Conservation (phyloP, 2,113 vertebrate species). For the Anolis carolinensis region DNA sequence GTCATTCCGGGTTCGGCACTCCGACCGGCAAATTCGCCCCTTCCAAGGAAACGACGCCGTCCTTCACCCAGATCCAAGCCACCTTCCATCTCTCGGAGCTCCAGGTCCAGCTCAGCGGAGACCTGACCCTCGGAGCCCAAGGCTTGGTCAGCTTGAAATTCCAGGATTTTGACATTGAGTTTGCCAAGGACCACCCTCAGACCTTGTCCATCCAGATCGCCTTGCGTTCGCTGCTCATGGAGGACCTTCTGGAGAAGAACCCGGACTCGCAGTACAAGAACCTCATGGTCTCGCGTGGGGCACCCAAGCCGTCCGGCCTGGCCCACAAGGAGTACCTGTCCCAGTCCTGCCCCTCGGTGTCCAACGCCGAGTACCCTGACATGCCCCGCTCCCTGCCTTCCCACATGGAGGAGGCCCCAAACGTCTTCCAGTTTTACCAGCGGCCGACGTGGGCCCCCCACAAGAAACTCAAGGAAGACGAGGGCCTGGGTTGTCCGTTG, state of each 20-base stretch:
- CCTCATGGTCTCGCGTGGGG: slow-evolving; percentile 94
- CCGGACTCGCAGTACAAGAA: slow-evolving; percentile 93
- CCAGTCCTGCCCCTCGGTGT: slow-evolving; percentile 90
- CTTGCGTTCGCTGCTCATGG: slow-evolving; percentile 93
- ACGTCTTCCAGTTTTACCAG: slow-evolving; percentile 97
- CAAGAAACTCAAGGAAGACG: slow-evolving; percentile 79
- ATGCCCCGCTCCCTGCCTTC: slow-evolving; percentile 97
- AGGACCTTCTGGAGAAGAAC: slow-evolving; percentile 92
- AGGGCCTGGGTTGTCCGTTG: slow-evolving; percentile 82
- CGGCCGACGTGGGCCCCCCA: slow-evolving; percentile 84
- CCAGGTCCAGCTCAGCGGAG: slow-evolving; percentile 91
- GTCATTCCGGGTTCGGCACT: slow-evolving; percentile 80
- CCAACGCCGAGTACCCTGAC: slow-evolving; percentile 88
- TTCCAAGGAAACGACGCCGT: slow-evolving; percentile 63
- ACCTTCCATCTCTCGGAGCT: slow-evolving; percentile 90
- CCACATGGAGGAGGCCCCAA: slow-evolving; percentile 95
- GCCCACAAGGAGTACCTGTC: slow-evolving; percentile 93
- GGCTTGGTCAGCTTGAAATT: slow-evolving; percentile 94
- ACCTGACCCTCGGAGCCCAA: slow-evolving; percentile 91
- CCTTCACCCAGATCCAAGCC: slow-evolving; percentile 92
- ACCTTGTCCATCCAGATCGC: slow-evolving; percentile 88
- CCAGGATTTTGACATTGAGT: slow-evolving; percentile 93
- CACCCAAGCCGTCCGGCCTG: slow-evolving; percentile 90
- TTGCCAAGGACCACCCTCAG: slow-evolving; percentile 92
- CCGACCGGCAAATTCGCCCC: slow-evolving; percentile 73